These are phyloP conservation scores for Danio kyathit DNA, from an alignment of 2,797 vertebrate species.

Conservation along the genomic window DNA sequence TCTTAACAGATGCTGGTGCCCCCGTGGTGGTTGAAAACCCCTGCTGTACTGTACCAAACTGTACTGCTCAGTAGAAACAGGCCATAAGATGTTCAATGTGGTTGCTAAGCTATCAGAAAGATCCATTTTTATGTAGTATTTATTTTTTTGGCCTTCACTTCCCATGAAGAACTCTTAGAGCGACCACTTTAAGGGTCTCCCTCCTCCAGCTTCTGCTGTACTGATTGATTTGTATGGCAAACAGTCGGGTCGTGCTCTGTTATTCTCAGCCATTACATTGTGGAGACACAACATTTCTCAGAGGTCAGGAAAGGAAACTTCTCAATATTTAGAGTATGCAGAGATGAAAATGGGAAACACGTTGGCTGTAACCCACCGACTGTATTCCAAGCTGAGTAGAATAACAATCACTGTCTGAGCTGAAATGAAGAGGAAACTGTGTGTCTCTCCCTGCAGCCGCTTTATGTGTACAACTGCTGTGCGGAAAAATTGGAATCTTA, in stretches of 20 bases:
- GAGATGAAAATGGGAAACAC: slow-evolving; percentile 35
- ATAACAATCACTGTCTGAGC: slow-evolving; percentile 34
- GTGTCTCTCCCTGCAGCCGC: not conserved
- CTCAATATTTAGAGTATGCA: slow-evolving; percentile 37
- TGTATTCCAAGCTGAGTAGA: slow-evolving; percentile 23
- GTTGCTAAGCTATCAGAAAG: not conserved
- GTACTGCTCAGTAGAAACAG: too few relatives aligned
- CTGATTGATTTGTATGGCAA: slow-evolving; percentile 72
- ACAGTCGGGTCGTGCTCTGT: slow-evolving; percentile 65
- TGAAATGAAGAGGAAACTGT: slow-evolving; percentile 28
- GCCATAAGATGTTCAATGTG: too few relatives aligned
- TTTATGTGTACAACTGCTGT: slow-evolving; percentile 6
- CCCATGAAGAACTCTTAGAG: not conserved
- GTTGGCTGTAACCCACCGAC: slow-evolving; percentile 9
- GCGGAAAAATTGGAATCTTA: slow-evolving; percentile 20
- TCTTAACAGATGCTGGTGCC: too few relatives aligned
- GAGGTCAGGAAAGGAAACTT: slow-evolving; percentile 61
- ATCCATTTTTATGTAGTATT: too few relatives aligned
- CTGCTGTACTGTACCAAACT: too few relatives aligned
- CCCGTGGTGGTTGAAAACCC: too few relatives aligned
- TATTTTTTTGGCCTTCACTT: not conserved
- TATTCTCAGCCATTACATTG: slow-evolving; percentile 61
- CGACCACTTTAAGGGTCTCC: slow-evolving; percentile 6
- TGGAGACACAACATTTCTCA: slow-evolving; percentile 50
- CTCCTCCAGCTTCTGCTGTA: not conserved